Evolutionary conservation across 1,140 invertebrate genomes (phyloP).

Genomic region (Zophobas atratus): DNA sequence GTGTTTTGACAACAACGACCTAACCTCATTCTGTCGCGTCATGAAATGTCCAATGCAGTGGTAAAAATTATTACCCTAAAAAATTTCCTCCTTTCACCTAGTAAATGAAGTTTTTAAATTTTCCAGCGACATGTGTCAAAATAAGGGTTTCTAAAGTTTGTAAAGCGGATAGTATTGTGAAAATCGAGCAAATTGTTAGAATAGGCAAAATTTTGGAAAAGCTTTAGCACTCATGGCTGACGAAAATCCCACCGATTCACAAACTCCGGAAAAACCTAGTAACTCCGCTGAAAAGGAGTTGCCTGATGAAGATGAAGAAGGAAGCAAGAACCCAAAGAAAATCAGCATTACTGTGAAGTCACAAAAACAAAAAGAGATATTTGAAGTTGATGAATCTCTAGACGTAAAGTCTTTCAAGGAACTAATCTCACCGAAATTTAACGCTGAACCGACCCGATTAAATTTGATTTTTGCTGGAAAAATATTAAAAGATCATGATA

Average conservation of each 20-base stretch:
- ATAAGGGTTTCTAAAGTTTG: slow-evolving; percentile 4
- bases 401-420: slow-evolving; percentile 93
- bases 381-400: slow-evolving; percentile 88
- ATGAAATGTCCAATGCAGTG: neutral
- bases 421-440: slow-evolving; percentile 88
- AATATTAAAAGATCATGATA: slow-evolving; percentile 97
- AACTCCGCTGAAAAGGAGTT: neutral
- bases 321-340: slow-evolving; percentile 13
- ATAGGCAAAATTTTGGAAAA: too few relatives aligned
- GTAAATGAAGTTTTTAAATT: slow-evolving; percentile 22
- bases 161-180: slow-evolving; percentile 7
- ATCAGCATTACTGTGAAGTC: slow-evolving; percentile 89
- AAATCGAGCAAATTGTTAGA: neutral
- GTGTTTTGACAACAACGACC: neutral
- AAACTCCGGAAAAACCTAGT: neutral
- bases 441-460: slow-evolving; percentile 87
- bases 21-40: slow-evolving; percentile 5
- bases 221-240: neutral
- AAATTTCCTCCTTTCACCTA: neutral
- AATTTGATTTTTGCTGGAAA: slow-evolving; percentile 99
- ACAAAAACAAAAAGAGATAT: slow-evolving; percentile 91
- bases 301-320: slow-evolving; percentile 15
- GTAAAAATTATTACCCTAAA: neutral
- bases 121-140: slow-evolving; percentile 24
- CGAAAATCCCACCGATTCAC: neutral